phyloP scores from a whole-genome alignment of 2,888 invertebrate species.

The Lottia gigantea region DNA sequence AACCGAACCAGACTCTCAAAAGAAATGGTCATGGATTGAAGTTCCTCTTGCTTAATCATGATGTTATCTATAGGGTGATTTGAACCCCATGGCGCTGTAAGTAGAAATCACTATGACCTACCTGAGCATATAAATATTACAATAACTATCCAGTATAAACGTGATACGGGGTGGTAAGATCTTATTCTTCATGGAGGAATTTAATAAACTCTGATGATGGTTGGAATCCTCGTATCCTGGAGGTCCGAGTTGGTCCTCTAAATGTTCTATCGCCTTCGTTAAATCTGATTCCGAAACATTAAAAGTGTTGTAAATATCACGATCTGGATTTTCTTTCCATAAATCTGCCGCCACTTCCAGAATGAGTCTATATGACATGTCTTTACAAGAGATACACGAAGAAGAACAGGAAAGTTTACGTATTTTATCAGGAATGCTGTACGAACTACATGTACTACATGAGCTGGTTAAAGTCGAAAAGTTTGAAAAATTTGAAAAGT shows the following conservation, averaged over 20 bases:
- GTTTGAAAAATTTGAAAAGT: slow-evolving; percentile 7
- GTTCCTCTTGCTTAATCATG: no score
- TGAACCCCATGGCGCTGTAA: no score
- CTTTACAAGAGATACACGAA: slow-evolving; percentile 18
- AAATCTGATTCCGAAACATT: slow-evolving; percentile 59
- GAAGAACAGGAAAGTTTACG: slow-evolving; percentile 27
- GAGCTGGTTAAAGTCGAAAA: slow-evolving; percentile 18
- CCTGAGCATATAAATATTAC: slow-evolving; percentile 60
- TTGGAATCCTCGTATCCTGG: slow-evolving; percentile 14
- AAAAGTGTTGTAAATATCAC: slow-evolving; percentile 58
- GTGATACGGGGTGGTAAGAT: slow-evolving; percentile 53
- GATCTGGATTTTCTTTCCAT: slow-evolving; percentile 60
- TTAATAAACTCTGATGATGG: slow-evolving; percentile 1
- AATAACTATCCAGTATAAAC: slow-evolving; percentile 60
- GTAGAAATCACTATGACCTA: slow-evolving; percentile 30
- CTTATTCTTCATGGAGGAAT: slow-evolving; percentile 22
- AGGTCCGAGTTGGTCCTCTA: slow-evolving; percentile 53
- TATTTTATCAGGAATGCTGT: slow-evolving; percentile 23
- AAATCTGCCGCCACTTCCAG: slow-evolving; percentile 35
- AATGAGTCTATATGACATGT: slow-evolving; percentile 19
- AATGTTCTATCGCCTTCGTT: slow-evolving; percentile 54
- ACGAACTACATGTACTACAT: neutral
- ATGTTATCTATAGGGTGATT: no score
- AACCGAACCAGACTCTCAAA: no score
- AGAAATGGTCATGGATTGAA: no score